Conservation (phyloP, 2,113 vertebrate genomes). For the Podarcis raffonei region DNA sequence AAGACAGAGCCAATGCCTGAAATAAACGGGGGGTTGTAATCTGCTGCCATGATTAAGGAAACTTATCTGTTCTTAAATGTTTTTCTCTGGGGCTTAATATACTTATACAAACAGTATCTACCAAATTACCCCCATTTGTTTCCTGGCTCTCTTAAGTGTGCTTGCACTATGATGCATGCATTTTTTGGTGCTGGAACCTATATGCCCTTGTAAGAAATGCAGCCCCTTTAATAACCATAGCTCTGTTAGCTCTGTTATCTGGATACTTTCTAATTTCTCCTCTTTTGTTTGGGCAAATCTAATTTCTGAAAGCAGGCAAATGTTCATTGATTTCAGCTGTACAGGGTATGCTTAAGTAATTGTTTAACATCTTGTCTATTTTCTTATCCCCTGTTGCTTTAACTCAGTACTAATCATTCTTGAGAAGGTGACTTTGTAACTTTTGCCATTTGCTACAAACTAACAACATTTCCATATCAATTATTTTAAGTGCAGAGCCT, state of each 20-base stretch:
- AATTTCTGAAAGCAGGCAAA: slow-evolving; percentile 69
- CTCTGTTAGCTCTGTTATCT: slow-evolving; percentile 47
- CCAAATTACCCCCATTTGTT: slow-evolving; percentile 47
- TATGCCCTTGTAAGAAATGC: slow-evolving; percentile 24
- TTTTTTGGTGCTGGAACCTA: background rate
- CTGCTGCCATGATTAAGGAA: background rate
- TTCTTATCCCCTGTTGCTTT: slow-evolving; percentile 56
- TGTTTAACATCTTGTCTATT: slow-evolving; percentile 55
- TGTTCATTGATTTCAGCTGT: slow-evolving; percentile 73
- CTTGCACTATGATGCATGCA: background rate
- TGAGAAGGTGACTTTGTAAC: slow-evolving; percentile 51
- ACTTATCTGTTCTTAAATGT: slow-evolving; percentile 7
- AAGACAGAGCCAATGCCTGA: background rate
- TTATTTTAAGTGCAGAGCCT: slow-evolving; percentile 5
- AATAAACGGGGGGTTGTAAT: background rate
- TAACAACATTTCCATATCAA: slow-evolving; percentile 20
- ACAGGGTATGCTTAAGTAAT: slow-evolving; percentile 57
- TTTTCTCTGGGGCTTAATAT: slow-evolving; percentile 52
- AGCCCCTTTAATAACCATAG: slow-evolving; percentile 53
- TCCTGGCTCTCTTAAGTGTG: slow-evolving; percentile 28
- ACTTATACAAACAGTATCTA: slow-evolving; percentile 35
- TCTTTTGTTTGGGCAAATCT: slow-evolving; percentile 62
- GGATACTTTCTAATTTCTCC: slow-evolving; percentile 62
- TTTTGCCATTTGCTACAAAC: background rate
- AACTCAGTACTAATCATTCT: slow-evolving; percentile 53